phyloP scores from a whole-genome alignment of 2,888 invertebrate genomes.

The Amblyjoppa proteus region DNA sequence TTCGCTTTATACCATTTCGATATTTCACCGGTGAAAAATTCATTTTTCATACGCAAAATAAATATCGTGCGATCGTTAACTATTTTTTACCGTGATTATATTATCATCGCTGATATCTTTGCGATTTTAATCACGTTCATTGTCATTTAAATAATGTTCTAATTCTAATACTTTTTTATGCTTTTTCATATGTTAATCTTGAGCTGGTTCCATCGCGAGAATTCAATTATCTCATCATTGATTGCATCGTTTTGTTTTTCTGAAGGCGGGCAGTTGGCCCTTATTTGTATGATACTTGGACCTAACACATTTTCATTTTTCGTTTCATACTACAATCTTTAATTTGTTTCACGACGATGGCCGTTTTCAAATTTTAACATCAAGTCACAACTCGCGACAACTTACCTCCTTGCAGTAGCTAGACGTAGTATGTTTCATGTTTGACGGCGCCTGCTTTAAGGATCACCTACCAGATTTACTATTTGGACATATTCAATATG shows the following conservation, averaged over 20 bases:
- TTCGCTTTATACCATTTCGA: conserved; percentile 37
- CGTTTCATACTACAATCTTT: too few species aligned
- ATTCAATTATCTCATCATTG: not conserved
- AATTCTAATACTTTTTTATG: conserved; percentile 1
- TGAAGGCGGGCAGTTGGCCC: not conserved
- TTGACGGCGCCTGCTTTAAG: too few species aligned
- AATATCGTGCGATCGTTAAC: conserved; percentile 8
- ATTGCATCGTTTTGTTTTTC: not conserved
- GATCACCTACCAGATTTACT: too few species aligned
- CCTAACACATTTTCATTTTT: too few species aligned
- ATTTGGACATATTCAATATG: too few species aligned
- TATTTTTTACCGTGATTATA: conserved; percentile 12
- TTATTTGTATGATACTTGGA: not conserved
- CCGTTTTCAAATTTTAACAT: too few species aligned
- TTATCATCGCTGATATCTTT: conserved; percentile 6
- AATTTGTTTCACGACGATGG: too few species aligned
- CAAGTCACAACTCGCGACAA: too few species aligned
- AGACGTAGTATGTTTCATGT: too few species aligned
- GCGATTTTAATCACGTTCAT: conserved; percentile 35
- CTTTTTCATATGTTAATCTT: conserved; percentile 34
- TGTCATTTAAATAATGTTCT: conserved; percentile 19
- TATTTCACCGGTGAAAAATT: conserved; percentile 24
- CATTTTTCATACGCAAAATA: not conserved
- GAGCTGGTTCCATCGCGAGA: conserved; percentile 47
- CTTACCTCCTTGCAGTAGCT: too few species aligned